Conservation (phyloP, 2,888 invertebrate species). For the Tenthredo livida region DNA sequence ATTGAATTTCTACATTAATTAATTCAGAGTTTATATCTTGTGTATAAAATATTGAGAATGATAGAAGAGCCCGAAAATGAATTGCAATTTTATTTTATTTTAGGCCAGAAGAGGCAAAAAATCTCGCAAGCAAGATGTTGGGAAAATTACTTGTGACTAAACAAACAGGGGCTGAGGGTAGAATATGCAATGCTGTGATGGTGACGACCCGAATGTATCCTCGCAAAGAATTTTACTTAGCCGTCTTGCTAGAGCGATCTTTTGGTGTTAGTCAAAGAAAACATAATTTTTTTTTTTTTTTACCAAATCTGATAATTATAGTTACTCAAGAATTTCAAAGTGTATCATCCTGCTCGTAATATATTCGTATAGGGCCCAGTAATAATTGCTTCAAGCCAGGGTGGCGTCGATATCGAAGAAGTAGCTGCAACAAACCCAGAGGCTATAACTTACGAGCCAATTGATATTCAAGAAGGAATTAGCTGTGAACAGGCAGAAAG, state of each 20-base stretch:
- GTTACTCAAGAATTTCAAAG: background rate
- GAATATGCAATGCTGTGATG: slow-evolving; percentile 96
- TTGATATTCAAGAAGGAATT: slow-evolving; percentile 88
- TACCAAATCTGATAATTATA: background rate
- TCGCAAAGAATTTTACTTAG: slow-evolving; percentile 96
- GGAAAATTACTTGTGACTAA: slow-evolving; percentile 94
- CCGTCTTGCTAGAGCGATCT: slow-evolving; percentile 97
- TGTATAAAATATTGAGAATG: background rate
- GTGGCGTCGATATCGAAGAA: slow-evolving; percentile 97
- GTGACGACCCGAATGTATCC: slow-evolving; percentile 97
- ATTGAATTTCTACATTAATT: background rate
- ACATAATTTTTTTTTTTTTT: background rate
- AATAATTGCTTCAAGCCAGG: slow-evolving; percentile 94
- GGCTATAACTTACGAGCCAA: slow-evolving; percentile 92
- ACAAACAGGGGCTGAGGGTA: slow-evolving; percentile 94
- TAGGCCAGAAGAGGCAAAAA: slow-evolving; percentile 90
- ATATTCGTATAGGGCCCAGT: slow-evolving; percentile 88
- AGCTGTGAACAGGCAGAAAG: slow-evolving; percentile 84
- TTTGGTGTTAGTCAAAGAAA: slow-evolving; percentile 84
- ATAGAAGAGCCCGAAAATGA: background rate
- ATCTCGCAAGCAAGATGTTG: slow-evolving; percentile 90
- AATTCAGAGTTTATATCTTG: background rate
- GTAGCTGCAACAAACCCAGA: slow-evolving; percentile 93
- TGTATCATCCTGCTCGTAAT: background rate
- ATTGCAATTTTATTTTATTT: background rate